These are phyloP conservation scores for Silurus glanis DNA, from an alignment of 2,113 vertebrate genomes.

Conservation along the genomic window DNA sequence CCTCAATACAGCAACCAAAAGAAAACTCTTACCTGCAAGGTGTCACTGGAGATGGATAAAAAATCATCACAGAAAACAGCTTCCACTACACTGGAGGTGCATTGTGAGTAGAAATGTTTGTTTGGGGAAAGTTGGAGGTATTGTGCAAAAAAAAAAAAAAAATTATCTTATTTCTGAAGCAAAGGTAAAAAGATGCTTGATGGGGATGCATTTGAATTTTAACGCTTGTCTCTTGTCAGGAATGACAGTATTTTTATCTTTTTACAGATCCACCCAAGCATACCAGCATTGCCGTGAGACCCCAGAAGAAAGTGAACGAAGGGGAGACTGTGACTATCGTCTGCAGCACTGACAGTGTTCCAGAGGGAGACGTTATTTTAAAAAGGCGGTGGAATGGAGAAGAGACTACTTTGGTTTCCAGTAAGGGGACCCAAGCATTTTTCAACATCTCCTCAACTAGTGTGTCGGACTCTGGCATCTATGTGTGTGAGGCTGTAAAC, in stretches of 20 bases:
- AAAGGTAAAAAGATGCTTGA: not conserved
- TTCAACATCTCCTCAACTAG: constrained; percentile 50
- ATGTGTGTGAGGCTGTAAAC: constrained; percentile 61
- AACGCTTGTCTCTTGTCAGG: not conserved
- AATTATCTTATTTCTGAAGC: not conserved
- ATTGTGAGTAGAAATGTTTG: constrained; percentile 49
- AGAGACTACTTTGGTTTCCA: constrained; percentile 54
- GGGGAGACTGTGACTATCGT: constrained; percentile 67
- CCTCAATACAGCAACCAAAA: constrained; percentile 19
- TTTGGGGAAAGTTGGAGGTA: not conserved
- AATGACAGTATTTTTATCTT: not conserved
- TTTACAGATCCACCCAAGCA: constrained; percentile 63
- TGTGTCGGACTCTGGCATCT: constrained; percentile 59
- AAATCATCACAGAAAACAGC: constrained; percentile 26
- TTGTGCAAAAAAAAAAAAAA: not conserved
- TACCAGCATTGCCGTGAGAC: constrained; percentile 60
- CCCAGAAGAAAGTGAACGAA: constrained; percentile 60
- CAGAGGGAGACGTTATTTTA: constrained; percentile 57
- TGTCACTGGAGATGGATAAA: constrained; percentile 39
- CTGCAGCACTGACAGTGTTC: constrained; percentile 51
- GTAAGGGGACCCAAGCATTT: constrained; percentile 46
- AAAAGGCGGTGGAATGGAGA: constrained; percentile 56
- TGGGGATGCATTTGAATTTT: not conserved
- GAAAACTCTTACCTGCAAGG: constrained; percentile 49
- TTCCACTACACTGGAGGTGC: constrained; percentile 25